A percentile compares a stretch with the other conserved stretches of the same genome.
phyloP scores from a whole-genome alignment of 1,140 invertebrate genomes.

The Drosophila takahashii region DNA sequence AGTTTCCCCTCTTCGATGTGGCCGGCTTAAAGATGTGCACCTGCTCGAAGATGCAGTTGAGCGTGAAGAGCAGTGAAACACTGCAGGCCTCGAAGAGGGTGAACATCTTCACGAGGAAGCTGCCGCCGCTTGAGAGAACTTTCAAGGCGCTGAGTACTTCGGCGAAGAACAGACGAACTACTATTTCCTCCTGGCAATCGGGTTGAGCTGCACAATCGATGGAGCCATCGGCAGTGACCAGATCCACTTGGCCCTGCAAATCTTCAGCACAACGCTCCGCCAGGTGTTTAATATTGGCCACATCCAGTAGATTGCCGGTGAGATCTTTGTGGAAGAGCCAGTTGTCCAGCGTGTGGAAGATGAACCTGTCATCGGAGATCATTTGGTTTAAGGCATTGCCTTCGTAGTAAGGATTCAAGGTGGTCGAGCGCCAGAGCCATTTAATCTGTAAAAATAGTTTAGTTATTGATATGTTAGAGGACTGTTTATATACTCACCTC shows the following conservation, averaged over 20 bases:
- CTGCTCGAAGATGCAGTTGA: slow-evolving; percentile 88
- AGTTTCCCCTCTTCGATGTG: slow-evolving; percentile 97
- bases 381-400: slow-evolving; percentile 90
- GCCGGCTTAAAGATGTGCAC: slow-evolving; percentile 94
- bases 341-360: slow-evolving; percentile 90
- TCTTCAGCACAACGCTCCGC: slow-evolving; percentile 59
- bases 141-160: slow-evolving; percentile 92
- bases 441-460: slow-evolving; percentile 68
- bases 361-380: slow-evolving; percentile 94
- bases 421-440: slow-evolving; percentile 94
- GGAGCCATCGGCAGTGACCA: slow-evolving; percentile 97
- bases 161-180: slow-evolving; percentile 92
- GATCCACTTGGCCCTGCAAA: slow-evolving; percentile 54
- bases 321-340: slow-evolving; percentile 95
- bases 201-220: slow-evolving; percentile 94
- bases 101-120: slow-evolving; percentile 96
- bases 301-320: slow-evolving; percentile 92
- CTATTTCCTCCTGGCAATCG: slow-evolving; percentile 93
- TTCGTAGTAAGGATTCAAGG: slow-evolving; percentile 96
- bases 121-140: slow-evolving; percentile 90
- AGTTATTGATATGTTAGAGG: not conserved
- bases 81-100: slow-evolving; percentile 94
- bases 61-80: slow-evolving; percentile 91
- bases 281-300: slow-evolving; percentile 88
- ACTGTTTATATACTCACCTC: slow-evolving; percentile 78